Conservation (phyloP, 2,888 invertebrate species). For the Ichneumon xanthorius region DNA sequence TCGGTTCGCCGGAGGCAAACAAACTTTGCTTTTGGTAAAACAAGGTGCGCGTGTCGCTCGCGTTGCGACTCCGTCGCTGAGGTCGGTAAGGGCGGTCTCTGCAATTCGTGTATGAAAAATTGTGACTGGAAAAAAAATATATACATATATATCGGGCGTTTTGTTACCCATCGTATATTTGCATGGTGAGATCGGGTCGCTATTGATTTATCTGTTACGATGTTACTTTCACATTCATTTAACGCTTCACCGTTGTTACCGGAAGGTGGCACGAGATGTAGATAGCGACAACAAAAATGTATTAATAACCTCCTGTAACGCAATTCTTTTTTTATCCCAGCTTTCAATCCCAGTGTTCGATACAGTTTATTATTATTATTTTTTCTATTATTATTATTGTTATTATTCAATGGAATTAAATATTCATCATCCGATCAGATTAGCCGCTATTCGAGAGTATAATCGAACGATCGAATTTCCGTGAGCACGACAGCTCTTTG, state of each 20-base stretch:
- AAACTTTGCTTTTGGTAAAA: conserved; percentile 39
- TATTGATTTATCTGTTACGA: conserved; percentile 44
- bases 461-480: not conserved
- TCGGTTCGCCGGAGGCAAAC: conserved; percentile 34
- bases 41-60: conserved; percentile 13
- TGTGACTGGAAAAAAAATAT: not conserved
- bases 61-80: not conserved
- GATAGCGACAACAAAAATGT: too few species aligned
- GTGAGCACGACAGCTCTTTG: conserved; percentile 2
- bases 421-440: not conserved
- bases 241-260: not conserved
- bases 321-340: not conserved
- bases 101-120: not conserved
- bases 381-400: not conserved
- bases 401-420: not conserved
- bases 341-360: too few species aligned
- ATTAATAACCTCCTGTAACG: too few species aligned
- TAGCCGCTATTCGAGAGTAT: not conserved
- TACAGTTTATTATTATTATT: not conserved
- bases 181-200: conserved; percentile 13
- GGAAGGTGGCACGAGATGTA: too few species aligned
- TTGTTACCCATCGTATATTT: conserved; percentile 11
- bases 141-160: too few species aligned
- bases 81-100: conserved; percentile 29
- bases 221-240: conserved; percentile 5